phyloP scores from a whole-genome alignment of 2,888 invertebrate genomes.

The Pristionchus fissidentatus region DNA sequence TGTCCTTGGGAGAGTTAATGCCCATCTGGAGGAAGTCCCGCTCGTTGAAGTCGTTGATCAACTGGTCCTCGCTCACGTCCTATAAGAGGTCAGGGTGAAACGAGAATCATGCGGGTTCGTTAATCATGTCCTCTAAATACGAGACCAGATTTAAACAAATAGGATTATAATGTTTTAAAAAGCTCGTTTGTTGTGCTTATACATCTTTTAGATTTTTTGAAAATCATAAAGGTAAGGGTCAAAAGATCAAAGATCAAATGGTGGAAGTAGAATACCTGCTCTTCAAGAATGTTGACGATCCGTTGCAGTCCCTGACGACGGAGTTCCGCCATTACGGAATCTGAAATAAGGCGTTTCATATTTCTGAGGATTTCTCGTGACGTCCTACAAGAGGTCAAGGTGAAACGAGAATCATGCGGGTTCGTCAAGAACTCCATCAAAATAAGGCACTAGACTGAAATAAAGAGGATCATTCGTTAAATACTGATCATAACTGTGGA shows the following conservation, averaged over 20 bases:
- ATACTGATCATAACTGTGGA: neutral
- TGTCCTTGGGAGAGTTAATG: neutral
- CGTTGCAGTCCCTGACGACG: neutral
- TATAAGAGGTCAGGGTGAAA: neutral
- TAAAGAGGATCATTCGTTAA: neutral
- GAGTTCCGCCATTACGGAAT: constrained; percentile 6
- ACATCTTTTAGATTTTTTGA: neutral
- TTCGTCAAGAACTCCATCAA: too few relatives aligned
- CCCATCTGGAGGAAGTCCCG: constrained; percentile 49
- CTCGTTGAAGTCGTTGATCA: constrained; percentile 40
- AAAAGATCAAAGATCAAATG: constrained; percentile 18
- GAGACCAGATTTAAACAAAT: too few relatives aligned
- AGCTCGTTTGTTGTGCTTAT: neutral
- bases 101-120: neutral
- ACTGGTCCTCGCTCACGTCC: constrained; percentile 32
- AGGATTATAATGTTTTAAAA: neutral
- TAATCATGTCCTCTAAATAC: too few relatives aligned
- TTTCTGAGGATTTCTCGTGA: too few relatives aligned
- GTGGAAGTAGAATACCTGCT: neutral
- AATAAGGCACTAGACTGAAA: too few relatives aligned
- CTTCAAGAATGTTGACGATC: constrained; percentile 18
- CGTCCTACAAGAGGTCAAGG: neutral
- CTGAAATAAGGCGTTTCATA: neutral
- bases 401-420: neutral
- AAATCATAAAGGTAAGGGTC: too few relatives aligned